Conservation (phyloP, 2,888 invertebrate species). For the Asteroscopus sphinx region DNA sequence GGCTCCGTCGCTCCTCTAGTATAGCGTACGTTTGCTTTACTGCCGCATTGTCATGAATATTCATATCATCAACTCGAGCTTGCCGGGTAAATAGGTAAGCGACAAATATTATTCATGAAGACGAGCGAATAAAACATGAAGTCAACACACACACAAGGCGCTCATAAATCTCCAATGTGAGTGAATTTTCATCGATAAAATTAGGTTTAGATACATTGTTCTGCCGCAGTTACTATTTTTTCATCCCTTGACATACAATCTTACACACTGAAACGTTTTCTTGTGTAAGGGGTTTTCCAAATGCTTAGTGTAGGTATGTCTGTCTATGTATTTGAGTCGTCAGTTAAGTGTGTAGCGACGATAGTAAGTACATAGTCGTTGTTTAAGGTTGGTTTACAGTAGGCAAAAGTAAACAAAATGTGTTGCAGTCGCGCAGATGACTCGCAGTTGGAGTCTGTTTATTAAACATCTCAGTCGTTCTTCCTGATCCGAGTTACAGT, state of each 20-base stretch:
- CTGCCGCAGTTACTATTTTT: conserved; percentile 6
- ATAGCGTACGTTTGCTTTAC: conserved; percentile 70
- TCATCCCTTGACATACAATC: conserved; percentile 5
- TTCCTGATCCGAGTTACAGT: conserved; percentile 58
- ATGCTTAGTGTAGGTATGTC: background rate
- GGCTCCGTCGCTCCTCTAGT: conserved; percentile 71
- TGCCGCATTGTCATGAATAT: conserved; percentile 69
- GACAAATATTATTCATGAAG: conserved; percentile 60
- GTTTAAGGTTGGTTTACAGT: conserved; percentile 56
- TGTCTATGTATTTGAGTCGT: conserved; percentile 11
- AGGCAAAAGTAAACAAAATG: conserved; percentile 69
- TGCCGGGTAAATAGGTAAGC: conserved; percentile 60
- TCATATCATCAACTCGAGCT: conserved; percentile 67
- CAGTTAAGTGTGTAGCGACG: conserved; percentile 19
- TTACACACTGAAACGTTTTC: conserved; percentile 15
- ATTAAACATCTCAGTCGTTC: conserved; percentile 75
- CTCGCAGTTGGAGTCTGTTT: conserved; percentile 76
- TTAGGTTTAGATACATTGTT: conserved; percentile 44
- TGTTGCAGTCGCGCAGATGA: conserved; percentile 72
- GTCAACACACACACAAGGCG: conserved; percentile 53
- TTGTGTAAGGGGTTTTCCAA: conserved; percentile 7
- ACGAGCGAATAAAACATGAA: conserved; percentile 61
- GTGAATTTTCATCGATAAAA: conserved; percentile 54
- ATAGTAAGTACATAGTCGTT: conserved; percentile 24
- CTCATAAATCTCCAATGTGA: conserved; percentile 52